Evolutionary conservation across 2,113 vertebrate species (phyloP), one percentile per base, ranked within the genome.

Genomic region (Macquaria ambigua): DNA sequence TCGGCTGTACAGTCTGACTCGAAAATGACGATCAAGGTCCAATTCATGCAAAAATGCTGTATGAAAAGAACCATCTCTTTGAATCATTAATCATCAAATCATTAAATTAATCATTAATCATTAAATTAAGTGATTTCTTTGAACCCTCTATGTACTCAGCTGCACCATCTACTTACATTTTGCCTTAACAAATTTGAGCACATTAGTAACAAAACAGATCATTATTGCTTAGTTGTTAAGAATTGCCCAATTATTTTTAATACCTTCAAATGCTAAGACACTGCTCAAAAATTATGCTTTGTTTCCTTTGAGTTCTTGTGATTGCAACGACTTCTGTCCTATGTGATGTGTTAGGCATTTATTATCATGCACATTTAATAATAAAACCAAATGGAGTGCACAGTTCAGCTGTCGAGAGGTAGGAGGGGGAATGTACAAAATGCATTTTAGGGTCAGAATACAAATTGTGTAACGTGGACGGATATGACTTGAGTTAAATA

Each of bases 401-500:
- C 3, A 8, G 39, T 71, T 55, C 14, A 58, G 39, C 20, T 48
- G 14, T 21, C 3, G 5, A 53, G 8, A n/a, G 20, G 55, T 4
- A 14, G 53, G 7, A 39, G 20, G 39, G 25, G 39, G 31, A 41
- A 50, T 0, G 0, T 41, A 37, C 11, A 69, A 31, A 56, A 56
- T 10, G 23, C 43, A 18, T 74, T 74, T 81, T 21, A 75, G 20
- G 53, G 68, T 73, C 34, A 77, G 28, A 16, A 28, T 34, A 43
- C 6, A 14, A 25, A 53, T 74, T 55, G 14, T 62, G 15, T n/a
- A 31, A 74, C 6, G 14, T 59, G 9, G 31, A 79, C 2, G 1
- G 67, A 85, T 61, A 20, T 4, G 61, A 64, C 70, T 50, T 0
- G 9, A 46, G 58, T 88, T n/a, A 90, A 89, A 76, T 81, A 89